Percentiles rank a stretch among this genome's conserved stretches.
phyloP scores from a whole-genome alignment of 1,140 invertebrate species.

The Akabosia matsudoensis region DNA sequence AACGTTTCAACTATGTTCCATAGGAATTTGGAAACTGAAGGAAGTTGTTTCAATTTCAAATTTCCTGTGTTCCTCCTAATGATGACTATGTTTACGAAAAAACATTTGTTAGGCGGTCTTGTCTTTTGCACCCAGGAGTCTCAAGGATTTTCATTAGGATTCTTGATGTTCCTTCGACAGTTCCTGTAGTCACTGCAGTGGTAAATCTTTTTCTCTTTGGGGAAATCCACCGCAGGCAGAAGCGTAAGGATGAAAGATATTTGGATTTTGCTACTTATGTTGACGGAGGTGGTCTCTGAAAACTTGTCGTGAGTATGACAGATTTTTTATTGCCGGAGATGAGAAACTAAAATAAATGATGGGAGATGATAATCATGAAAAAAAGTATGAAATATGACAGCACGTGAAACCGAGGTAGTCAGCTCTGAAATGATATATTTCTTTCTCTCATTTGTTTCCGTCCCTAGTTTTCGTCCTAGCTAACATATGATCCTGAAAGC shows the following conservation, averaged over 20 bases:
- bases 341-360: background rate
- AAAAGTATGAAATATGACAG: background rate
- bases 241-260: background rate
- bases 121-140: background rate
- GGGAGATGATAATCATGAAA: background rate
- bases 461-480: background rate
- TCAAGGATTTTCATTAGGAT: background rate
- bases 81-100: no score
- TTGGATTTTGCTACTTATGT: background rate
- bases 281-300: background rate
- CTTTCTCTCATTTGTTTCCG: constrained; percentile 7
- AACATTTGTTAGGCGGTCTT: background rate
- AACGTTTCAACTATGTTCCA: background rate
- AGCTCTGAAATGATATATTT: background rate
- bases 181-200: no score
- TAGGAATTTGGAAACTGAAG: background rate
- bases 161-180: no score
- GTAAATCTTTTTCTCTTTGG: no score
- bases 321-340: background rate
- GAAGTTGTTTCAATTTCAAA: background rate
- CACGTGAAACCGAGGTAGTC: background rate
- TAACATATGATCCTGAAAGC: no score
- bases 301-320: no score
- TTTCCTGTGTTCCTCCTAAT: background rate
- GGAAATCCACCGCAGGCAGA: background rate